phyloP scores from a whole-genome alignment of 2,888 invertebrate species.

The Geophilus truncorum region DNA sequence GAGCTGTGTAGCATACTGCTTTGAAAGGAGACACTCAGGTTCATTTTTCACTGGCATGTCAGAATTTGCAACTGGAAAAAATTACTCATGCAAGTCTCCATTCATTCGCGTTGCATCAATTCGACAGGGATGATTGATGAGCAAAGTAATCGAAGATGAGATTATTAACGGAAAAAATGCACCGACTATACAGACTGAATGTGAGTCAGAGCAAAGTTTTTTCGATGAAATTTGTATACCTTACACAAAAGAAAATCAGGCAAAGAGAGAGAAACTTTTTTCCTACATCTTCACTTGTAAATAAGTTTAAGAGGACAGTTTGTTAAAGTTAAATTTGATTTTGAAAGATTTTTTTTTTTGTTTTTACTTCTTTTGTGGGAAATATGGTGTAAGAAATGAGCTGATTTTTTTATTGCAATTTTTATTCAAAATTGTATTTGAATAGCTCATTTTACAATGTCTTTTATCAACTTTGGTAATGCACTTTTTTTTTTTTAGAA shows the following conservation, averaged over 20 bases:
- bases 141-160: constrained; percentile 27
- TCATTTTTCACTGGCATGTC: constrained; percentile 27
- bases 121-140: constrained; percentile 27
- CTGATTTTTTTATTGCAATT: background rate
- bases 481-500: background rate
- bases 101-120: constrained; percentile 27
- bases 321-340: background rate
- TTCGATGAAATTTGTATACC: constrained; percentile 10
- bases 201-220: constrained; percentile 17
- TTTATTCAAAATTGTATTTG: constrained; percentile 25
- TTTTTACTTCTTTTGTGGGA: background rate
- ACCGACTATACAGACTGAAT: constrained; percentile 18
- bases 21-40: constrained; percentile 27
- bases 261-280: background rate
- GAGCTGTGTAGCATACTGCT: constrained; percentile 27
- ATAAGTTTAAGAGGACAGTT: background rate
- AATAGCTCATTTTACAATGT: background rate
- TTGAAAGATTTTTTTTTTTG: background rate
- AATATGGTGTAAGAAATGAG: background rate
- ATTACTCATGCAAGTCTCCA: constrained; percentile 27
- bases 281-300: background rate
- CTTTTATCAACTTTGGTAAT: constrained; percentile 6
- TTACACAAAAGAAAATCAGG: background rate
- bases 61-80: constrained; percentile 27
- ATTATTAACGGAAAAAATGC: constrained; percentile 27